Base-by-base conservation (phyloP, 2,888 invertebrate species). In the Ommatoiulus sabulosus region DNA sequence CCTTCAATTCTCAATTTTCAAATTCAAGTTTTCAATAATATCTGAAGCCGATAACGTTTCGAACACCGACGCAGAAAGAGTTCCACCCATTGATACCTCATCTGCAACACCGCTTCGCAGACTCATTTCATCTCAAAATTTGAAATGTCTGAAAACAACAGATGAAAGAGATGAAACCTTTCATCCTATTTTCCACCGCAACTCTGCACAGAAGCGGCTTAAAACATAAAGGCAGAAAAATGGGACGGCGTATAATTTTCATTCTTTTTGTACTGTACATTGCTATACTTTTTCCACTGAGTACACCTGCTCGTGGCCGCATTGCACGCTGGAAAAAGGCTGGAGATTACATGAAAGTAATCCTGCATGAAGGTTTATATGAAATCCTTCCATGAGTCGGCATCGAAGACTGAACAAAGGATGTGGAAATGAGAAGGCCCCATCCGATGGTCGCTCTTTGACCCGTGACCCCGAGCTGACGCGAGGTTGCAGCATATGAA, bases 351-450 rank as follows among this genome's bases (percentile, higher is more conserved):
- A 85, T 6, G 5, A 20, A 85, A 43, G 44, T 85, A 85, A 85
- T 85, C 85, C 85, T n/a, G 85, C 46, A 15, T 44, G 24, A 85
- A 85, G 85, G 46, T 85, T 85, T 85, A 85, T 44, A 46, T n/a
- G n/a, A 85, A 85, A 85, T n/a, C 44, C 6, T 85, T 17, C 20
- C 35, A 35, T 46, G 85, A 85, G 85, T 72, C 72, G 46, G 85
- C 46, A 85, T 46, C 46, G n/a, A n/a, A 15, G 35, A 20, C 46
- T 44, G 85, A 44, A 85, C 85, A 85, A 85, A 85, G 46, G 85
- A 85, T 44, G 85, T 85, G 85, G 85, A 85, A 85, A 85, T 85
- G 46, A 44, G 44, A 43, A 44, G 35, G 57, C 57, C 0, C 57
- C 24, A 24, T 20, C 72, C 72, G 24, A 72, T 72, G n/a, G 8